Base-by-base conservation (phyloP, 1,140 invertebrate species). In the Drosophila setifemur region DNA sequence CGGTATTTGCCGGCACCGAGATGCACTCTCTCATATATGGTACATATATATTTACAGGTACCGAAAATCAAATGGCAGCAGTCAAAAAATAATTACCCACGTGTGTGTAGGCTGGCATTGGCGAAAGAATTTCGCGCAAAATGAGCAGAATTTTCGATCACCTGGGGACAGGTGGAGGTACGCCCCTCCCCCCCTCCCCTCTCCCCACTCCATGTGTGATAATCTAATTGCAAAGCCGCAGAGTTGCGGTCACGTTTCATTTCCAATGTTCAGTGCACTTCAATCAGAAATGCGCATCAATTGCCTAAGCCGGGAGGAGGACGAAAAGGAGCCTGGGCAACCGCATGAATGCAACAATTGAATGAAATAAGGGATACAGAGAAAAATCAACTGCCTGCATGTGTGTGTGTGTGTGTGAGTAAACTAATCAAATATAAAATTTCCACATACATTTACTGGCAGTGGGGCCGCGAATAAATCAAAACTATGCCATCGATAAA, bases 141-240 rank as follows among this genome's bases (percentile, higher is more conserved):
- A 53, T 67, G 55, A 69, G 49, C 54, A 48, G 45, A 37, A 44
- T 58, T n/a, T n/a, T 55, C 14, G 8, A 26, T 18, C 8, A 2
- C n/a, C 6, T n/a, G 6, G n/a, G n/a, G n/a, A n/a, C n/a, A n/a
- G n/a, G n/a, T n/a, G n/a, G n/a, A n/a, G n/a, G n/a, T n/a, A n/a
- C n/a, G n/a, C n/a, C n/a, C n/a, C n/a, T n/a, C n/a, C n/a, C 37
- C 18, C 8, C 3, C 8, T 18, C 12, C 9, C 26, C 31, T 9
- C 14, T 8, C 11, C 16, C 7, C 54, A 6, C 26, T 1, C 39
- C 29, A 23, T 61, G 54, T 81, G 85, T 64, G 75, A 88, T 88
- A 88, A 88, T 88, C 83, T 88, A 88, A 88, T 88, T 88, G 85
- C 78, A 73, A 79, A 88, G 61, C 85, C 85, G 50, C 85, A 88